Evolutionary conservation across 2,888 invertebrate genomes (phyloP).

Genomic region (Sesia bembeciformis): DNA sequence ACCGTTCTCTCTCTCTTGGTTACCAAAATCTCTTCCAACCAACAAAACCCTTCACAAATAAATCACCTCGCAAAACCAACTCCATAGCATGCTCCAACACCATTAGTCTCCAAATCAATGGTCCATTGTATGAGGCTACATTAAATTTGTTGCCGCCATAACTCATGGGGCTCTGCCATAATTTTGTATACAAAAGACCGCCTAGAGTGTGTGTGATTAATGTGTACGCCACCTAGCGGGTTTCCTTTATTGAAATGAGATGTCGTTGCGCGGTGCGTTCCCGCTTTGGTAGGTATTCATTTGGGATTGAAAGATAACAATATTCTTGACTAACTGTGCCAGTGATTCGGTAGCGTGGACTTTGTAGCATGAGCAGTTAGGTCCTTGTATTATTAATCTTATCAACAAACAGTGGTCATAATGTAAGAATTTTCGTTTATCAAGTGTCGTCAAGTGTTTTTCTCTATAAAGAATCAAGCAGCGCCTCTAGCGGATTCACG

Average conservation of each 20-base stretch:
- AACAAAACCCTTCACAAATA: not conserved
- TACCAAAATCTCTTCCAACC: not conserved
- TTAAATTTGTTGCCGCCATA: constrained; percentile 40
- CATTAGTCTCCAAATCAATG: constrained; percentile 49
- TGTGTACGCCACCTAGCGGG: constrained; percentile 29
- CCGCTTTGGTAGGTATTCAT: too few relatives aligned
- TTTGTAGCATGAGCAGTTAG: too few relatives aligned
- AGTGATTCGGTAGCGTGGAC: too few relatives aligned
- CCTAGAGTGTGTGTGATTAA: constrained; percentile 45
- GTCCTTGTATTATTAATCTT: too few relatives aligned
- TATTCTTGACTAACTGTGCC: too few relatives aligned
- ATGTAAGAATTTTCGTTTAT: too few relatives aligned
- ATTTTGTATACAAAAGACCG: constrained; percentile 46
- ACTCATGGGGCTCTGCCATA: constrained; percentile 33
- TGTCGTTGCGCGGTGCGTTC: constrained; percentile 4
- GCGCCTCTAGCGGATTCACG: too few relatives aligned
- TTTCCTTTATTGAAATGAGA: constrained; percentile 26
- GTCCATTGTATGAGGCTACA: constrained; percentile 37
- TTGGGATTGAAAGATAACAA: too few relatives aligned
- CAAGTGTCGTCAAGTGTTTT: too few relatives aligned
- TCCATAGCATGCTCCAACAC: constrained; percentile 25
- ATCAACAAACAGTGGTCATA: too few relatives aligned
- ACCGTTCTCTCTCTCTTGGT: too few relatives aligned
- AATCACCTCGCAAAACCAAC: constrained; percentile 2
- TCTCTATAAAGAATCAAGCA: too few relatives aligned